Conservation (phyloP, 2,888 invertebrate species). For the Ellobium chinense region DNA sequence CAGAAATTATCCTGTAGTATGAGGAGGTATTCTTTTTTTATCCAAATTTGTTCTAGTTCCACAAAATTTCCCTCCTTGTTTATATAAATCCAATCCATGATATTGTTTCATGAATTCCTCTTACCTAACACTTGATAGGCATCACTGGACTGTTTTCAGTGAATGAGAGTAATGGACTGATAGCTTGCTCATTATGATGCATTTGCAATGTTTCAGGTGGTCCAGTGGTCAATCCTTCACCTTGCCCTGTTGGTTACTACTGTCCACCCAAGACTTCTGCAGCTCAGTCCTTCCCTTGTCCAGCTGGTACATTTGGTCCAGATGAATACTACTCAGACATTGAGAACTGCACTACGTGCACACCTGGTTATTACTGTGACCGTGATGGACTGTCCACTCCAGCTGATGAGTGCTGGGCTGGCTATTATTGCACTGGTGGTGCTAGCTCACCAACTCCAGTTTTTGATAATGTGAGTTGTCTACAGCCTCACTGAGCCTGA, state of each 20-base stretch:
- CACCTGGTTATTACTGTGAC: conserved; percentile 74
- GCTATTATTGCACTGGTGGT: conserved; percentile 72
- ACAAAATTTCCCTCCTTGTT: too few relatives aligned
- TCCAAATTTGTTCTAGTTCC: too few relatives aligned
- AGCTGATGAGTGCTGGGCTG: conserved; percentile 72
- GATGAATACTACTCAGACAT: conserved; percentile 55
- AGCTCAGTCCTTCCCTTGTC: conserved; percentile 70
- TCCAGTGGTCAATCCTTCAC: conserved; percentile 68
- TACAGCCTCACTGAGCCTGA: too few relatives aligned
- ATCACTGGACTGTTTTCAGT: too few relatives aligned
- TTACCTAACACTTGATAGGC: too few relatives aligned
- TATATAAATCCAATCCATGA: too few relatives aligned
- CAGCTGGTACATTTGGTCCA: conserved; percentile 71
- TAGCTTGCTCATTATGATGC: too few relatives aligned
- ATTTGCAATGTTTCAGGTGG: conserved; percentile 64
- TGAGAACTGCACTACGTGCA: conserved; percentile 70
- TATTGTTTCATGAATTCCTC: too few relatives aligned
- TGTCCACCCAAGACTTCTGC: conserved; percentile 73
- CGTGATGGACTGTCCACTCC: conserved; percentile 65
- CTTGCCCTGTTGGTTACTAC: conserved; percentile 75
- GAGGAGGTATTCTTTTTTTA: too few relatives aligned
- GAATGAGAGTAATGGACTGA: too few relatives aligned
- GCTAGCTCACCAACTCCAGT: conserved; percentile 62
- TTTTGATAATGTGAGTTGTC: conserved; percentile 57
- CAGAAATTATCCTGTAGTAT: too few relatives aligned